A percentile compares a stretch with the other conserved stretches of the same genome.
phyloP scores from a whole-genome alignment of 2,888 invertebrate genomes.

The Limnephilus lunatus region DNA sequence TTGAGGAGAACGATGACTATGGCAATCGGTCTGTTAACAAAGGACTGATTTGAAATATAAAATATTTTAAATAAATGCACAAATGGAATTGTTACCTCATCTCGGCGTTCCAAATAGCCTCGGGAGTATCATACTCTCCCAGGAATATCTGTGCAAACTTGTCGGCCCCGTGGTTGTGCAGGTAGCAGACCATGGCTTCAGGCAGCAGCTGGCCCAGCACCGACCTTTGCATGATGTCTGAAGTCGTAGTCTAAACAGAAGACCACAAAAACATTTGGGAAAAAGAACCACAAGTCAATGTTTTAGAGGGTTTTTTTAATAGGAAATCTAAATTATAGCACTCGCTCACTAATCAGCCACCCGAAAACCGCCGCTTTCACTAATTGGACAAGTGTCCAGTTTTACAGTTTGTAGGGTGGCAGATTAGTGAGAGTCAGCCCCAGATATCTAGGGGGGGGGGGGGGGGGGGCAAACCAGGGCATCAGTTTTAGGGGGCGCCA shows the following conservation, averaged over 20 bases:
- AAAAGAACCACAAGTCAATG: no score
- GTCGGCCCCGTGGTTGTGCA: conserved; percentile 98
- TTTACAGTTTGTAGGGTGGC: no score
- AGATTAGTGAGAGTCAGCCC: no score
- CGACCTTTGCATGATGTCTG: conserved; percentile 94
- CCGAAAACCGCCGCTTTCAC: no score
- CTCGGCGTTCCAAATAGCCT: conserved; percentile 99
- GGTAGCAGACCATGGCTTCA: conserved; percentile 99
- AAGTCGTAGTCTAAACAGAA: conserved; percentile 70
- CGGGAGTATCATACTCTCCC: conserved; percentile 99
- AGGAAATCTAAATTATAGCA: neutral
- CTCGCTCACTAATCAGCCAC: no score
- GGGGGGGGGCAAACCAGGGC: no score
- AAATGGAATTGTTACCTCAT: conserved; percentile 83
- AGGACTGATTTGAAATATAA: no score
- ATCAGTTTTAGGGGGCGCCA: no score
- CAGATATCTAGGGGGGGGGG: no score
- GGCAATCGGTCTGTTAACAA: no score
- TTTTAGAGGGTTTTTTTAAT: no score
- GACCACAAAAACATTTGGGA: neutral
- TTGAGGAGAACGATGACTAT: neutral
- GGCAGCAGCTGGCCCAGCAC: conserved; percentile 96
- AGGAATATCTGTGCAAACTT: conserved; percentile 98
- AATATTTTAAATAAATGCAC: neutral
- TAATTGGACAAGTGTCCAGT: no score